Evolutionary conservation across 64 coral and sea anemone species (phyloP).

Genomic region (Trachythela sp.): DNA sequence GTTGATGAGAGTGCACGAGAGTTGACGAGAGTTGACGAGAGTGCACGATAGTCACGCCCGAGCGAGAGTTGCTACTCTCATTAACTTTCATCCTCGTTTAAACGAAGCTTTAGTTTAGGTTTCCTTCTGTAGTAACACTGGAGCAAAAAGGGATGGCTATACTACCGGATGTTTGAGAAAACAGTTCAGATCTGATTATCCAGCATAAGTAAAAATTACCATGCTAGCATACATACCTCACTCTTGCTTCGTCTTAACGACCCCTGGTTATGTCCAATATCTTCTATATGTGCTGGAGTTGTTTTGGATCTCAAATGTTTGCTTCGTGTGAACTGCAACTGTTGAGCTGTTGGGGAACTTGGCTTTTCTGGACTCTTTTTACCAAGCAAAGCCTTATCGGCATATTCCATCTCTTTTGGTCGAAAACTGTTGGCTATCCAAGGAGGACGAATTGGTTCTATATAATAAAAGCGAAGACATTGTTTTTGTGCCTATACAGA

Average conservation of each 20-base stretch:
- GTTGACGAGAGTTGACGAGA: too few relatives aligned
- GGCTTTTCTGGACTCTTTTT: not conserved
- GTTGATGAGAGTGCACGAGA: too few relatives aligned
- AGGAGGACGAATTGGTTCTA: conserved; percentile 52
- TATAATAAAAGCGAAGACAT: not conserved
- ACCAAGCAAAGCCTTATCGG: conserved; percentile 51
- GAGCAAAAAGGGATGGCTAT: too few relatives aligned
- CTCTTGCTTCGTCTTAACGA: not conserved
- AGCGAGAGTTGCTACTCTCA: too few relatives aligned
- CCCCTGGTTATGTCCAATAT: not conserved
- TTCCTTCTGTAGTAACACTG: too few relatives aligned
- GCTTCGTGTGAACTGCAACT: not conserved
- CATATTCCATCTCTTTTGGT: conserved; percentile 52
- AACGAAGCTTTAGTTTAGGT: too few relatives aligned
- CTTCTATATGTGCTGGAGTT: conserved; percentile 9
- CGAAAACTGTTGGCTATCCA: conserved; percentile 53
- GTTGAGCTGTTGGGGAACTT: not conserved
- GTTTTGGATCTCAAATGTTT: conserved; percentile 48
- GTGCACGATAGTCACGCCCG: too few relatives aligned
- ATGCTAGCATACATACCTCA: not conserved
- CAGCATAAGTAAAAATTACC: not conserved
- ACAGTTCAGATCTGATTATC: not conserved
- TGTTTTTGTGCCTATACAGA: too few relatives aligned
- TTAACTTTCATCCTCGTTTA: too few relatives aligned
- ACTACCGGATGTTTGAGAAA: not conserved